These are phyloP conservation scores for Watsonalla cultraria DNA, from an alignment of 2,888 invertebrate species.

Conservation along the genomic window DNA sequence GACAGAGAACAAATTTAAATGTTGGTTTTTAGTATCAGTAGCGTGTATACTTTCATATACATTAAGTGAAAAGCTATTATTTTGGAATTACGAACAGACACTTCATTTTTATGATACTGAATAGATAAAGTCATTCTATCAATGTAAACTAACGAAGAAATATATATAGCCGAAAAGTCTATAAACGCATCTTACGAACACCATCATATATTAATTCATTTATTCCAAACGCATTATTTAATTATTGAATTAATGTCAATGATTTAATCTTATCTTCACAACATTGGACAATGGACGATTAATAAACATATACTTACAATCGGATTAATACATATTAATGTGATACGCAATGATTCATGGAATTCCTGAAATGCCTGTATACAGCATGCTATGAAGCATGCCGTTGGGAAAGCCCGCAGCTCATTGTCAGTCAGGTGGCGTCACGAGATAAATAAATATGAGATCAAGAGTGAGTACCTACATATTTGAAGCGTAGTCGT, in stretches of 20 bases:
- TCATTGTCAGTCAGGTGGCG: slow-evolving; percentile 54
- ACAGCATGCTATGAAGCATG: slow-evolving; percentile 3
- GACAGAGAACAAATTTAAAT: no score
- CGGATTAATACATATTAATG: neutral
- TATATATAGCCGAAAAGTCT: no score
- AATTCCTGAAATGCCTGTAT: slow-evolving; percentile 18
- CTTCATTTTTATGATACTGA: no score
- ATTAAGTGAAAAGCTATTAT: no score
- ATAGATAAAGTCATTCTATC: no score
- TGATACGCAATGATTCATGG: slow-evolving; percentile 20
- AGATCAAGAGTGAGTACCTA: neutral
- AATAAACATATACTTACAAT: neutral
- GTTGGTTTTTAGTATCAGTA: no score
- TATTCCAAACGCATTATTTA: no score
- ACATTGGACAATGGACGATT: neutral
- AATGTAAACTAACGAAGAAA: no score
- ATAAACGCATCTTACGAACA: no score
- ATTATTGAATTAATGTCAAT: neutral
- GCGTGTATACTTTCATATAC: no score
- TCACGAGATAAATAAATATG: slow-evolving; percentile 12
- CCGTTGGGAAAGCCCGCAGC: slow-evolving; percentile 52
- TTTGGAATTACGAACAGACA: no score
- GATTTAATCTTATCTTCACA: neutral
- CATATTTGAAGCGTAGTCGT: neutral
- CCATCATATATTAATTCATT: no score